phyloP scores from a whole-genome alignment of 2,888 invertebrate genomes.

The Ichneumon xanthorius region DNA sequence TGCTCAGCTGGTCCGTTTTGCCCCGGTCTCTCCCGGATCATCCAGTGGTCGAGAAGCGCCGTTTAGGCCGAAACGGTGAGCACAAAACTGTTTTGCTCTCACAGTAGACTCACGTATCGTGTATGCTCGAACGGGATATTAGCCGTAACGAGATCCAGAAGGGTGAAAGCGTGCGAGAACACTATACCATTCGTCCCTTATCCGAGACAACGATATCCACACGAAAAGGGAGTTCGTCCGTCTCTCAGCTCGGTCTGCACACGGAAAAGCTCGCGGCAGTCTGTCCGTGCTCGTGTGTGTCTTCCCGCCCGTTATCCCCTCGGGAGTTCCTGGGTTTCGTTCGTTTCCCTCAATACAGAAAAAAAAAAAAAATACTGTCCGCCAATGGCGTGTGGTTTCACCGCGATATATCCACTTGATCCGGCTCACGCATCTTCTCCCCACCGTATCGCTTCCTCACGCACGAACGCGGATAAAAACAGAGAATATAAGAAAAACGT shows the following conservation, averaged over 20 bases:
- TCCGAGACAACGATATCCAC: slow-evolving; percentile 3
- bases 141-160: slow-evolving; percentile 46
- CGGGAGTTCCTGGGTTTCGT: background rate
- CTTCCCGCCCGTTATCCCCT: slow-evolving; percentile 17
- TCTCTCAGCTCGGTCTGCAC: slow-evolving; percentile 7
- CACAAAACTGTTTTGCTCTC: slow-evolving; percentile 20
- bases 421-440: slow-evolving; percentile 6
- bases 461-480: slow-evolving; percentile 20
- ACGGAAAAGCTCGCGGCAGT: slow-evolving; percentile 18
- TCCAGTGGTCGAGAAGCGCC: background rate
- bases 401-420: slow-evolving; percentile 6
- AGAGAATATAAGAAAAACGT: background rate
- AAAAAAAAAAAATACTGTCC: slow-evolving; percentile 3
- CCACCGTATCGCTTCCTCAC: slow-evolving; percentile 20
- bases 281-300: slow-evolving; percentile 29
- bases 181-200: background rate
- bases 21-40: too few relatives aligned
- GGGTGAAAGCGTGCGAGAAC: slow-evolving; percentile 29
- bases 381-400: slow-evolving; percentile 12
- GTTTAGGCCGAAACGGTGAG: background rate
- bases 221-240: slow-evolving; percentile 39
- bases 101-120: slow-evolving; percentile 57
- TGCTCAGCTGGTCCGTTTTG: too few relatives aligned
- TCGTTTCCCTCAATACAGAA: slow-evolving; percentile 15
- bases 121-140: slow-evolving; percentile 7